Percentiles rank a stretch among this genome's conserved stretches.
phyloP scores from a whole-genome alignment of 2,797 vertebrate genomes.

The Euthynnus affinis region DNA sequence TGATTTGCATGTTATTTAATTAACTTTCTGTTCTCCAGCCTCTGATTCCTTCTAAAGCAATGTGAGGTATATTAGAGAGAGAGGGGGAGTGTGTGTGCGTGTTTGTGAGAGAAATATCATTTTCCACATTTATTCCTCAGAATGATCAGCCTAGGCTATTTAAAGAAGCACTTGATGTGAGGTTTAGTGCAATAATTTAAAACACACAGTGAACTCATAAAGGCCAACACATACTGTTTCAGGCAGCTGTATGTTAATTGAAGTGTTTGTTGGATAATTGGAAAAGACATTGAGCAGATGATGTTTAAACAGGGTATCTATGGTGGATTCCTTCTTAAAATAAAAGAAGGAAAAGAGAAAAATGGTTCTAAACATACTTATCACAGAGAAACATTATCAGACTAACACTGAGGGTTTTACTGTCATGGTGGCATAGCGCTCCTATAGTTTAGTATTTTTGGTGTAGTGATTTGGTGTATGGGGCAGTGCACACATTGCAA shows the following conservation, averaged over 20 bases:
- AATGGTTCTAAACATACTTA: too few species aligned
- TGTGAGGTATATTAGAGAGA: slow-evolving; percentile 12
- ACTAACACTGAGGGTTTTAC: background rate
- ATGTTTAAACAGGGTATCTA: background rate
- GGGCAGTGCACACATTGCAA: background rate
- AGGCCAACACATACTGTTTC: background rate
- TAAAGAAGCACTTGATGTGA: background rate
- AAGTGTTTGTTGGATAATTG: background rate
- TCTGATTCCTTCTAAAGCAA: slow-evolving; percentile 6
- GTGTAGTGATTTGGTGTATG: too few species aligned
- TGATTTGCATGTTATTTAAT: slow-evolving; percentile 79
- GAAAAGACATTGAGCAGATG: background rate
- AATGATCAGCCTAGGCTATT: background rate
- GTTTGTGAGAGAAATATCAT: background rate
- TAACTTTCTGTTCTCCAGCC: slow-evolving; percentile 54
- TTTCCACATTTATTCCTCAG: background rate
- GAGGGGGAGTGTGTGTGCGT: background rate
- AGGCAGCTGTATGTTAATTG: background rate
- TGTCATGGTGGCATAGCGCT: background rate
- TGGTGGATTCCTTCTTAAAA: background rate
- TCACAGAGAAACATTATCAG: background rate
- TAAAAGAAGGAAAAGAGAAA: background rate
- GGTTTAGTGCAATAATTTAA: background rate
- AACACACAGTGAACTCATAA: background rate
- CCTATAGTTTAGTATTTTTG: background rate